phyloP scores from a whole-genome alignment of 1,140 invertebrate genomes.

The Aphidius gifuensis region DNA sequence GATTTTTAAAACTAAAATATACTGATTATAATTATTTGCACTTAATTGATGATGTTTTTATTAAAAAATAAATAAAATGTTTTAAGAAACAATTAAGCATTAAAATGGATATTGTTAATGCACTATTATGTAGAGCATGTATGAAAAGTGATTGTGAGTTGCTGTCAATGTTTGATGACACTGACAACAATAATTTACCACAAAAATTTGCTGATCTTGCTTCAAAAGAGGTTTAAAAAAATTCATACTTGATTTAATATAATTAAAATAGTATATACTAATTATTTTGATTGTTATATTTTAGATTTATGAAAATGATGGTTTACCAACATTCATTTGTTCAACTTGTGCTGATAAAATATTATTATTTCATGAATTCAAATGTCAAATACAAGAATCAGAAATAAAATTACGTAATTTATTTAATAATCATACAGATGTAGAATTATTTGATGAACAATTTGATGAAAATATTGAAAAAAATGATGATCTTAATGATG shows the following conservation, averaged over 20 bases:
- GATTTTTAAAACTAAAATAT: too few relatives aligned
- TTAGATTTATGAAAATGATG: constrained; percentile 45
- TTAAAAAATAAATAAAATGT: constrained; percentile 36
- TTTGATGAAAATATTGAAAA: constrained; percentile 14
- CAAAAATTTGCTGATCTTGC: constrained; percentile 46
- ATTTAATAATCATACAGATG: constrained; percentile 25
- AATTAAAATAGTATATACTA: background rate
- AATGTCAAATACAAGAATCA: constrained; percentile 43
- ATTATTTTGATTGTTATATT: constrained; percentile 20
- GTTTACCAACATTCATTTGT: constrained; percentile 46
- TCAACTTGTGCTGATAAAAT: constrained; percentile 48
- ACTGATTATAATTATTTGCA: background rate
- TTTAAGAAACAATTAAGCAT: too few relatives aligned
- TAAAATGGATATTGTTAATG: constrained; percentile 34
- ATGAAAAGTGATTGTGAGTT: constrained; percentile 46
- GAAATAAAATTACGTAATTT: constrained; percentile 45
- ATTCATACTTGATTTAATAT: too few relatives aligned
- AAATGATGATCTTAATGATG: constrained; percentile 21
- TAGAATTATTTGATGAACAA: background rate
- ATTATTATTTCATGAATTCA: constrained; percentile 45
- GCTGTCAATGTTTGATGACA: constrained; percentile 42
- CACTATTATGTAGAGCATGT: constrained; percentile 48
- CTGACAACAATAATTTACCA: constrained; percentile 37
- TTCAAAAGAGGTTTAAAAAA: constrained; percentile 37
- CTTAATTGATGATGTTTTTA: background rate